A percentile compares a stretch with the other conserved stretches of the same genome.
These are phyloP conservation scores for Larimichthys crocea DNA, from an alignment of 2,113 vertebrate genomes.

Conservation along the genomic window DNA sequence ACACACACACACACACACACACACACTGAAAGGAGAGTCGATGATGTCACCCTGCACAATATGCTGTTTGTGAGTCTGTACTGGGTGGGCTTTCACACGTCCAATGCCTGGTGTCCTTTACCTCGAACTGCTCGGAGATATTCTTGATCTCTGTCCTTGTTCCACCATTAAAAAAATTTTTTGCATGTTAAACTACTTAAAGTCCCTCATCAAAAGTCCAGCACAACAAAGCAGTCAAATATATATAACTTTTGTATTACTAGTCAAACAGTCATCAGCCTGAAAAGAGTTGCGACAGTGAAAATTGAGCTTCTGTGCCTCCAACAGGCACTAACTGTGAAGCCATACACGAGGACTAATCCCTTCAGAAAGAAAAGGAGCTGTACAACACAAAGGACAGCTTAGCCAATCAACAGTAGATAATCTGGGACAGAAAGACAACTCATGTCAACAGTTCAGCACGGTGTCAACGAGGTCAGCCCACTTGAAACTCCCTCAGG, in stretches of 20 bases:
- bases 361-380: constrained; percentile 44
- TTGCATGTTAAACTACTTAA: constrained; percentile 4
- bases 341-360: constrained; percentile 46
- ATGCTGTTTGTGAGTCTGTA: constrained; percentile 62
- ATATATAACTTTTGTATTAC: constrained; percentile 5
- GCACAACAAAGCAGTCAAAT: neutral
- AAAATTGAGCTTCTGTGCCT: constrained; percentile 34
- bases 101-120: constrained; percentile 29
- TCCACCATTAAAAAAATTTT: neutral
- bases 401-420: constrained; percentile 60
- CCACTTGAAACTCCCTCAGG: constrained; percentile 25
- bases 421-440: constrained; percentile 63
- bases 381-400: constrained; percentile 53
- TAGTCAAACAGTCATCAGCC: constrained; percentile 9
- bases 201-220: constrained; percentile 2
- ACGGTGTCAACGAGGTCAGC: constrained; percentile 50
- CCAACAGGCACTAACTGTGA: constrained; percentile 23
- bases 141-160: constrained; percentile 17
- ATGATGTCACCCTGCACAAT: constrained; percentile 71
- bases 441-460: constrained; percentile 60
- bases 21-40: constrained; percentile 52
- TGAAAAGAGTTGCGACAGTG: constrained; percentile 19
- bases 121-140: neutral
- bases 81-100: constrained; percentile 49
- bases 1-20: neutral